Percentiles rank a stretch among this genome's conserved stretches.
These are phyloP conservation scores for Magallana ariakensis DNA, from an alignment of 1,140 invertebrate genomes.

Conservation along the genomic window DNA sequence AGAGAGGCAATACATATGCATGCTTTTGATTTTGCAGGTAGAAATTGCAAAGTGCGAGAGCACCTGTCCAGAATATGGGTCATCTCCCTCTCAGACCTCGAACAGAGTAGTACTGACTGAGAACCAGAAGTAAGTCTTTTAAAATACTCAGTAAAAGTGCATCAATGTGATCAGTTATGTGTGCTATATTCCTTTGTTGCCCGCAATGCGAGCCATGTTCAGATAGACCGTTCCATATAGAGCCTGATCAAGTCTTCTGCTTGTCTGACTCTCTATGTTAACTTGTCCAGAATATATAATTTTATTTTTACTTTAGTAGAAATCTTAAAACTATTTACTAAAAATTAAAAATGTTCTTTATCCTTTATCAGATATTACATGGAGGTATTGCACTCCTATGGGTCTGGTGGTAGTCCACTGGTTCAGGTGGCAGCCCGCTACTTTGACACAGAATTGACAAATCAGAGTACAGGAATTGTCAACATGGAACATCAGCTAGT, in stretches of 20 bases:
- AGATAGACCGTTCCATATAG: too few relatives aligned
- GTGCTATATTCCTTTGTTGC: too few relatives aligned
- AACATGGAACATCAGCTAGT: conserved; percentile 59
- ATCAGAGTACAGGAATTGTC: conserved; percentile 49
- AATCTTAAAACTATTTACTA: too few relatives aligned
- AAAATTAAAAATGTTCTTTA: too few relatives aligned
- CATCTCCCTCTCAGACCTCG: background rate
- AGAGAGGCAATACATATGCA: too few relatives aligned
- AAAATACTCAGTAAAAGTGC: too few relatives aligned
- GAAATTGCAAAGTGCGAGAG: conserved; percentile 11
- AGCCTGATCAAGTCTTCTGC: too few relatives aligned
- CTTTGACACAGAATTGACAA: conserved; percentile 51
- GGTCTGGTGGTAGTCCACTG: background rate
- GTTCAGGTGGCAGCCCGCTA: conserved; percentile 57
- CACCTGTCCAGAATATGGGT: conserved; percentile 11
- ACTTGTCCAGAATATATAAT: too few relatives aligned
- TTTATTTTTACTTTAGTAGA: too few relatives aligned
- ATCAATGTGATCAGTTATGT: too few relatives aligned
- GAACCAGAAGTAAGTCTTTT: background rate
- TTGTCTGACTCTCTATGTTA: too few relatives aligned
- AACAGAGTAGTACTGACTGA: background rate
- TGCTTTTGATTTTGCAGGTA: background rate
- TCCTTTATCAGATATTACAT: background rate
- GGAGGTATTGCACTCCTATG: background rate
- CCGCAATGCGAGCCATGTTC: too few relatives aligned